phyloP scores from a whole-genome alignment of 1,140 invertebrate genomes.

The Zaprionus camerounensis region DNA sequence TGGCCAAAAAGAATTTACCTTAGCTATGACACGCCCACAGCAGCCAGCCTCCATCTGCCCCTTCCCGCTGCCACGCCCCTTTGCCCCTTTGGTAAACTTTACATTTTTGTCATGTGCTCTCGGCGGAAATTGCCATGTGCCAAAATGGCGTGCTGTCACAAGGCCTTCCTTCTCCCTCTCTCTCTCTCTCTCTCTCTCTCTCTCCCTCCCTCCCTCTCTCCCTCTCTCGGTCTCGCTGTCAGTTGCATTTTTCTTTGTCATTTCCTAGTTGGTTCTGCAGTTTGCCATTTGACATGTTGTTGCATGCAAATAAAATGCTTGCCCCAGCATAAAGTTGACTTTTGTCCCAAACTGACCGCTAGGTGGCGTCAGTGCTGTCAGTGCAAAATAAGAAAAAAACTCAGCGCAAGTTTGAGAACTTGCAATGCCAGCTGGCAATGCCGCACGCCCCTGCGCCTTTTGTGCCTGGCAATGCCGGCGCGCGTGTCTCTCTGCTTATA shows the following conservation, averaged over 20 bases:
- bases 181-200: background rate
- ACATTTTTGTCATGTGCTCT: slow-evolving; percentile 74
- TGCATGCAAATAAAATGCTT: slow-evolving; percentile 62
- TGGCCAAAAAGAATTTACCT: slow-evolving; percentile 55
- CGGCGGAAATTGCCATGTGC: slow-evolving; percentile 76
- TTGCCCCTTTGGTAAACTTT: slow-evolving; percentile 42
- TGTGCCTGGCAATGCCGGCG: slow-evolving; percentile 25
- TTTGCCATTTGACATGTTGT: slow-evolving; percentile 46
- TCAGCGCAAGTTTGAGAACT: background rate
- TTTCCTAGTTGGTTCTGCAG: slow-evolving; percentile 43
- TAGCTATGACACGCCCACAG: slow-evolving; percentile 26
- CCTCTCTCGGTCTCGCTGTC: slow-evolving; percentile 2
- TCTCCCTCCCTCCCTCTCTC: slow-evolving; percentile 5
- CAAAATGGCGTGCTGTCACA: slow-evolving; percentile 58
- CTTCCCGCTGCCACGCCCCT: background rate
- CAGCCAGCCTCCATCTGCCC: background rate
- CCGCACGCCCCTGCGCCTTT: slow-evolving; percentile 3
- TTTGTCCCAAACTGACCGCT: slow-evolving; percentile 43
- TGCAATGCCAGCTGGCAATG: slow-evolving; percentile 16
- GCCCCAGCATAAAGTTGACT: slow-evolving; percentile 38
- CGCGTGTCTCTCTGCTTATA: slow-evolving; percentile 25
- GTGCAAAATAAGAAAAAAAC: background rate
- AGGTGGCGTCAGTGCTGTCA: slow-evolving; percentile 38
- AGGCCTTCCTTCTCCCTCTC: slow-evolving; percentile 9
- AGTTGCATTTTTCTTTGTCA: slow-evolving; percentile 43